These are phyloP conservation scores for Eumacrocentrus americanus DNA, from an alignment of 2,888 invertebrate species.

Conservation along the genomic window DNA sequence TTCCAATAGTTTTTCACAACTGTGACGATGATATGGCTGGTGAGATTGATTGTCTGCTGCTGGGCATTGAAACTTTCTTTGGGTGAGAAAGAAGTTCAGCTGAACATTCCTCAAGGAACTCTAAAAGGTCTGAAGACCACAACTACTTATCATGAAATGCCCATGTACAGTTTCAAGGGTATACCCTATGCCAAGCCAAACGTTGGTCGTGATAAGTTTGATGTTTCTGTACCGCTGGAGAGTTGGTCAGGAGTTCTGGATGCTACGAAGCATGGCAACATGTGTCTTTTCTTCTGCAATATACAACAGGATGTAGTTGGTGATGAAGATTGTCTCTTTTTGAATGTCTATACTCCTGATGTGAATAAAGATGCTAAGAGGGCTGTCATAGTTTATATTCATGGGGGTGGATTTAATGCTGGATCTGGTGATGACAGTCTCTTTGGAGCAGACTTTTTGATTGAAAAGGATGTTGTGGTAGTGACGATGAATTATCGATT, in stretches of 20 bases:
- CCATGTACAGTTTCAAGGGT: constrained; percentile 53
- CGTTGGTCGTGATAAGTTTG: constrained; percentile 46
- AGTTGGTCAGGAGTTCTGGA: constrained; percentile 52
- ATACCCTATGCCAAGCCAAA: constrained; percentile 54
- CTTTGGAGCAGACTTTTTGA: constrained; percentile 48
- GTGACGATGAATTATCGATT: constrained; percentile 51
- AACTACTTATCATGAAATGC: constrained; percentile 41
- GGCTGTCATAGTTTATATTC: constrained; percentile 53
- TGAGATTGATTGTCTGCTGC: constrained; percentile 36
- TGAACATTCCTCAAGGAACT: constrained; percentile 49
- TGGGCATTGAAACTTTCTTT: constrained; percentile 25
- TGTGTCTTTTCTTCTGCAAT: background rate
- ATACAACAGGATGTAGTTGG: constrained; percentile 45
- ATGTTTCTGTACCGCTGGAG: constrained; percentile 46
- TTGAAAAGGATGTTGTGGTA: constrained; percentile 52
- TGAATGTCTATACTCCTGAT: constrained; percentile 52
- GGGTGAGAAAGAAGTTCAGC: constrained; percentile 44
- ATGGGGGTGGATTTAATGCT: constrained; percentile 46
- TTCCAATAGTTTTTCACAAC: constrained; percentile 18
- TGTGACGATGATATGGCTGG: constrained; percentile 41
- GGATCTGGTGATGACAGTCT: constrained; percentile 44
- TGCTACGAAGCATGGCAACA: constrained; percentile 45
- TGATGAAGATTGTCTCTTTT: constrained; percentile 53
- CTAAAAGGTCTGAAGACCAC: constrained; percentile 48
- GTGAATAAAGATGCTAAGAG: constrained; percentile 45